Conservation (phyloP, 2,797 vertebrate species). For the Eulemur coronatus region DNA sequence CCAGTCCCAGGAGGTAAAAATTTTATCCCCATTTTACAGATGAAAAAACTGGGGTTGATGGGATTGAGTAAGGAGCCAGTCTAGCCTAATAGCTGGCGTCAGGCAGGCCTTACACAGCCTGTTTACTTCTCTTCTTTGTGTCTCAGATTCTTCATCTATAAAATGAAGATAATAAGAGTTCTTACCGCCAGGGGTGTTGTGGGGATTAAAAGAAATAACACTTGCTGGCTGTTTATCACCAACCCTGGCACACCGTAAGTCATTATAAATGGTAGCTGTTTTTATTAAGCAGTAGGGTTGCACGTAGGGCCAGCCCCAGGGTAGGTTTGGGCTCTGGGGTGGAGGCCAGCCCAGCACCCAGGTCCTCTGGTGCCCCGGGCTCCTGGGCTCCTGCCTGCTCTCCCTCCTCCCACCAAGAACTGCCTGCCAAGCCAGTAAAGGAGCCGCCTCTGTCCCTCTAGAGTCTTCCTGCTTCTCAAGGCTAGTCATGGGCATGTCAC, state of each 20-base stretch:
- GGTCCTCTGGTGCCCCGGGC: not conserved
- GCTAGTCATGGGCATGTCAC: conserved; percentile 31
- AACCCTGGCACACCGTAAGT: not conserved
- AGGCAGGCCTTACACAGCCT: not conserved
- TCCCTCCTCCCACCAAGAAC: not conserved
- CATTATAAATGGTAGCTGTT: not conserved
- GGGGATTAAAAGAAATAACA: conserved; percentile 12
- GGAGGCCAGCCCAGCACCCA: not conserved
- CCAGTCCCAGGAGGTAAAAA: not conserved
- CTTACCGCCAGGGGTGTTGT: not conserved
- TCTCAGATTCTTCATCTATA: not conserved
- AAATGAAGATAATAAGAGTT: not conserved
- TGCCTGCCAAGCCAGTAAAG: not conserved
- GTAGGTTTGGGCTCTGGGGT: not conserved
- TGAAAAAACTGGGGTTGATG: not conserved
- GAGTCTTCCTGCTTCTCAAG: not conserved
- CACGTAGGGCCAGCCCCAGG: not conserved
- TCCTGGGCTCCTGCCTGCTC: not conserved
- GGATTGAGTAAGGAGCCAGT: not conserved
- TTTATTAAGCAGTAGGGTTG: not conserved
- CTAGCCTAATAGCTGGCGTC: not conserved
- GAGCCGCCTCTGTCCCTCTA: not conserved
- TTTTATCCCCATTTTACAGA: not conserved
- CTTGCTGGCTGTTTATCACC: not conserved
- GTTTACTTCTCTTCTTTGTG: not conserved